Conservation (phyloP, 2,113 vertebrate species). For the Nymphicus hollandicus region DNA sequence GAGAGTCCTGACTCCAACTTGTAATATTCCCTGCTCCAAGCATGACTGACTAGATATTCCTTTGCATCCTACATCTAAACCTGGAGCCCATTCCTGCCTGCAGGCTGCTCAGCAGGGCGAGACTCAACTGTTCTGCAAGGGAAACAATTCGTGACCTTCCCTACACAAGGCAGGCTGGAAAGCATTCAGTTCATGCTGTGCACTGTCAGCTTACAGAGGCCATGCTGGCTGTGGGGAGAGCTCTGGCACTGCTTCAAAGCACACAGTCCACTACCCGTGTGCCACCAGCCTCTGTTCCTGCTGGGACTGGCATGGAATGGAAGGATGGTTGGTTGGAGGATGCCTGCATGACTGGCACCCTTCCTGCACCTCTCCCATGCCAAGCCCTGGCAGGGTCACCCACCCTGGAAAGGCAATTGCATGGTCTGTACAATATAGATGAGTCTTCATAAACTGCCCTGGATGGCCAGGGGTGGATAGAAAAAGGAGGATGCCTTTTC, state of each 20-base stretch:
- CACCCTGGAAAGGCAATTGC: neutral
- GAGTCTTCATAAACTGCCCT: neutral
- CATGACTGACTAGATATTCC: neutral
- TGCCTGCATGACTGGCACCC: neutral
- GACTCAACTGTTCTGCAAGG: neutral
- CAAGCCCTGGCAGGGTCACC: neutral
- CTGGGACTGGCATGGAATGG: neutral
- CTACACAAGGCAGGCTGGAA: neutral
- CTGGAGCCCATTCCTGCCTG: neutral
- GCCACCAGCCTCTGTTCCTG: neutral
- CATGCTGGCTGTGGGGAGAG: neutral
- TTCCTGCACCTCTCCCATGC: neutral
- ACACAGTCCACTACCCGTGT: fast-evolving
- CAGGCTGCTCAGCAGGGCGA: neutral
- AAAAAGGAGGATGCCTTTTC: neutral
- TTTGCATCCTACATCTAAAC: neutral
- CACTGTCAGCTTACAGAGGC: fast-evolving
- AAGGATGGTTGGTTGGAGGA: neutral
- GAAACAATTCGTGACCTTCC: neutral
- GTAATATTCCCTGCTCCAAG: neutral
- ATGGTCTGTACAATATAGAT: fast-evolving
- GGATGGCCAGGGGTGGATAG: fast-evolving
- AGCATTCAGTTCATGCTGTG: fast-evolving
- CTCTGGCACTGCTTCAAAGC: neutral
- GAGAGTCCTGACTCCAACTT: neutral